phyloP scores from a whole-genome alignment of 1,140 invertebrate species.

The Bombus difficillimus region DNA sequence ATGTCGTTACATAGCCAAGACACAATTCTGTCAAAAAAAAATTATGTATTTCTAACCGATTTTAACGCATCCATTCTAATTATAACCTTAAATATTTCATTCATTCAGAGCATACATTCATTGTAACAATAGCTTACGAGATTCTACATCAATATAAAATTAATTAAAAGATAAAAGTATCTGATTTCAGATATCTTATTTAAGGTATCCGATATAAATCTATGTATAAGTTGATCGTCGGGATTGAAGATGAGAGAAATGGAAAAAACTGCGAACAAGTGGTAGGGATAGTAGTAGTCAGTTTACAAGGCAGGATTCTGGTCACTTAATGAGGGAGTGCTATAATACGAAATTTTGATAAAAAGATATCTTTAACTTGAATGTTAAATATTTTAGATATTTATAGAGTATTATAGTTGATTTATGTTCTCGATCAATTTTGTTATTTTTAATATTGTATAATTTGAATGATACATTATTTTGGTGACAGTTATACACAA shows the following conservation, averaged over 20 bases:
- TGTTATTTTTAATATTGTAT: not conserved
- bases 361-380: not conserved
- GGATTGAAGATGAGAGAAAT: not conserved
- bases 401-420: not conserved
- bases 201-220: not conserved
- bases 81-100: not conserved
- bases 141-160: not conserved
- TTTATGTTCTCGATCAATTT: not conserved
- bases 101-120: not conserved
- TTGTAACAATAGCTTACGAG: not conserved
- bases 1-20: no score
- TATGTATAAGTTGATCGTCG: not conserved
- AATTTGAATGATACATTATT: not conserved
- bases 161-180: not conserved
- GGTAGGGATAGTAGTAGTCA: not conserved
- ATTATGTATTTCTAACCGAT: no score
- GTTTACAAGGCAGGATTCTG: not conserved
- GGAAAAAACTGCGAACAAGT: not conserved
- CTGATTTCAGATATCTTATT: no score
- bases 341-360: not conserved
- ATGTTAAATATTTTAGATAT: not conserved
- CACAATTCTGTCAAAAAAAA: no score
- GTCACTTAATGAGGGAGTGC: not conserved
- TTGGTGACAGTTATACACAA: not conserved
- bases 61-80: not conserved